Base-by-base conservation (phyloP, 2,888 invertebrate species). In the Lamellibrachia columna region DNA sequence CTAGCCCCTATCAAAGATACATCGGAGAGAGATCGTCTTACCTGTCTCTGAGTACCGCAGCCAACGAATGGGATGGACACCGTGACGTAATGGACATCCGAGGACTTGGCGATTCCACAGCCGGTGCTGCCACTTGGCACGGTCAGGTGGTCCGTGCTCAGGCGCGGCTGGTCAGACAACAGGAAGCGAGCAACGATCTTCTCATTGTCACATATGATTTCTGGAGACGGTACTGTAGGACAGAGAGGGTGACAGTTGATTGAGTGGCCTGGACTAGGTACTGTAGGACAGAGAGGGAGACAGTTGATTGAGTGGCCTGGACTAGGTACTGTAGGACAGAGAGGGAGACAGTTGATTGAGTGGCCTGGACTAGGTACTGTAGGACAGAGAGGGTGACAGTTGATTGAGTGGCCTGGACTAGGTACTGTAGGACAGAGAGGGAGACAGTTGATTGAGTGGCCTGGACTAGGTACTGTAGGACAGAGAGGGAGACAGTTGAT, bases 21-120 rank as follows among this genome's bases (percentile, higher is more conserved):
- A 40, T 40, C 40, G 40, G 75, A 6, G 75, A 75, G 15, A 75
- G 22, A 75, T 22, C 22, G 75, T 22, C 94, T 93, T 94, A 95
- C 96, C 93, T 93, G 93, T 92, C 94, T 94, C 7, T 8, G 92
- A 0, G 96, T 95, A 7, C 95, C 95, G 93, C 96, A 96, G 40
- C 95, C 94, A 90, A 95, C 93, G 92, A 95, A 95, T 2, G 95
- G 95, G 53, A 96, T 95, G 6, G 93, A 93, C 28, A 95, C 94
- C 15, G 93, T 91, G 91, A 94, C 93, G 53, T 52, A 93, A 90
- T 90, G 40, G n/a, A 55, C 28, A 92, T 94, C 93, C 7, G 40
- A 90, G n/a, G 75, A 53, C 2, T 91, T 92, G 53, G 28, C n/a
- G 90, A 58, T 92, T 40, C 52, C 91, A 55, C 94, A 94, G 92